phyloP scores from a whole-genome alignment of 2,797 vertebrate species.

The Coranthus polyacanthus region DNA sequence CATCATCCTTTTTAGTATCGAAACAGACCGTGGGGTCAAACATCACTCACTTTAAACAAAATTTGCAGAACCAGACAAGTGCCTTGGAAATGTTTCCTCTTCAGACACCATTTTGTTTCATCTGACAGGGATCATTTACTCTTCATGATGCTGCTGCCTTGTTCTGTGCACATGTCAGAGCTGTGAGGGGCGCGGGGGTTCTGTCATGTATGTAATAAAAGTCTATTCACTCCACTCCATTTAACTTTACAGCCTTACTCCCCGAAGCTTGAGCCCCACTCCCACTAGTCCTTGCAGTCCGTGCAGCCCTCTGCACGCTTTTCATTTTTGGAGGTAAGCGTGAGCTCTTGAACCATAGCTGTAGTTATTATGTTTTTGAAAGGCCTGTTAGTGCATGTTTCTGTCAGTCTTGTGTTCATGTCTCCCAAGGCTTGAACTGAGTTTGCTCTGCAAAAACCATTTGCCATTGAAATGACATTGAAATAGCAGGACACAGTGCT shows the following conservation, averaged over 20 bases:
- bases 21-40: constrained; percentile 9
- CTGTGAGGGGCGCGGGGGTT: constrained; percentile 3
- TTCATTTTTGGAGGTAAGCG: constrained; percentile 99
- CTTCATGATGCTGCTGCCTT: constrained; percentile 67
- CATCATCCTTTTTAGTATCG: constrained; percentile 6
- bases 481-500: constrained; percentile 65
- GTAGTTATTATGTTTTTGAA: constrained; percentile 53
- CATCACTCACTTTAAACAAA: constrained; percentile 13
- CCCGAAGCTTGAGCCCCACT: constrained; percentile 99
- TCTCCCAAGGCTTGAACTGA: constrained; percentile 5
- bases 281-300: constrained; percentile 99
- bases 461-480: constrained; percentile 68
- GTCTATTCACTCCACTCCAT: constrained; percentile 84
- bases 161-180: constrained; percentile 52
- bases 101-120: constrained; percentile 39
- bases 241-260: constrained; percentile 99
- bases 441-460: constrained; percentile 42
- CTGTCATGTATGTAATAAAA: constrained; percentile 64
- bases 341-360: constrained; percentile 73
- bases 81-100: constrained; percentile 45
- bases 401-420: constrained; percentile 35
- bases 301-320: constrained; percentile 98
- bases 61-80: constrained; percentile 43
- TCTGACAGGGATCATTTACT: constrained; percentile 49
- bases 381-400: constrained; percentile 37